Base-by-base conservation (phyloP, 2,888 invertebrate genomes). In the Gerosis bhagava region DNA sequence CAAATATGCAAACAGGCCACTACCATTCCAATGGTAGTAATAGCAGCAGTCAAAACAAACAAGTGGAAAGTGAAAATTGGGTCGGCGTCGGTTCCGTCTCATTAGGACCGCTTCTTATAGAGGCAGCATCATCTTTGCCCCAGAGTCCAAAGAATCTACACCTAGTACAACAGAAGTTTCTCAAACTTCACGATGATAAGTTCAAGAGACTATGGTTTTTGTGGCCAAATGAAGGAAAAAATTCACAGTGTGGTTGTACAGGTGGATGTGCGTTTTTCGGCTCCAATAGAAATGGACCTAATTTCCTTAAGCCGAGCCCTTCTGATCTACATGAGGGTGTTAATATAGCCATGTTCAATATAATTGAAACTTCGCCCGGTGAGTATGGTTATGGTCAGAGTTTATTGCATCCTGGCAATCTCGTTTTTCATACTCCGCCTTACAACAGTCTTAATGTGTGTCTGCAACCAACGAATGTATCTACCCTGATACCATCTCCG, bases 211-310 rank as follows among this genome's bases (percentile, higher is more conserved):
- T 99, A 22, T 98, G 97, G 97, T 99, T 99, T 72, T 80, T 99
- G 16, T 99, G 98, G 98, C 93, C 95, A 0, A 89, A 89, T 11
- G 93, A 94, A 59, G 90, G 92, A 2, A 93, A 93, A 57, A 89
- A 90, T 48, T 86, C 92, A 0, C 95, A 95, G 59, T 99, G 99
- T 73, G 99, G 98, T 0, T 99, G 99, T 74, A 94, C 95, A 19
- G 99, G 99, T 2, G 98, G 98, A 0, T 98, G 98, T 70, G 91
- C 91, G 7, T 99, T 99, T 86, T 99, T 99, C 71, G 99, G 98
- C 2, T 93, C 92, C 43, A 98, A 98, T 77, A 92, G 93, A 66
- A 97, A 98, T 73, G 98, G 98, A 0, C 86, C 92, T 7, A 93
- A 93, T 57, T 98, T 98, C 80, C 96, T 98, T 58, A 95, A 96